These are phyloP conservation scores for Nycticebus coucang DNA, from an alignment of 2,113 vertebrate genomes.

Conservation along the genomic window DNA sequence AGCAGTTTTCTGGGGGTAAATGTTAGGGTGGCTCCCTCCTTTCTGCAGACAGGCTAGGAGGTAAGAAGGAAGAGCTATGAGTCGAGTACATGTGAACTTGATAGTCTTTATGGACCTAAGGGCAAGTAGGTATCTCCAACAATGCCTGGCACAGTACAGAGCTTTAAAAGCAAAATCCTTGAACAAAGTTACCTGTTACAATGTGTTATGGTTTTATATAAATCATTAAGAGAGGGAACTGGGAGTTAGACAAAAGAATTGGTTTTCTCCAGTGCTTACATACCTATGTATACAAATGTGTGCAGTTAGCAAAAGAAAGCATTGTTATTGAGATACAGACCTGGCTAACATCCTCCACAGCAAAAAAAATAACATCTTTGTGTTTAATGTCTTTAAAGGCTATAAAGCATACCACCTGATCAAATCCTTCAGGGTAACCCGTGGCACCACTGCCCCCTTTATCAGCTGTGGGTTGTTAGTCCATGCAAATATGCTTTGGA, in stretches of 20 bases:
- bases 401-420: background rate
- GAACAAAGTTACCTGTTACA: background rate
- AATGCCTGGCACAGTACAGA: background rate
- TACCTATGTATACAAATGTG: background rate
- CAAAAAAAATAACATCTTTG: background rate
- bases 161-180: conserved; percentile 30
- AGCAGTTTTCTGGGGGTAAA: background rate
- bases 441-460: background rate
- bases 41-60: background rate
- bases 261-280: background rate
- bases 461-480: background rate
- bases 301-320: background rate
- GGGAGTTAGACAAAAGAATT: conserved; percentile 10
- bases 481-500: background rate
- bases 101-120: background rate
- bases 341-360: background rate
- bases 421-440: background rate
- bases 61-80: background rate
- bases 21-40: background rate
- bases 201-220: background rate
- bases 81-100: background rate
- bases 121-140: background rate
- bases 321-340: background rate
- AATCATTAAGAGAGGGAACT: background rate
- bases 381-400: background rate